Evolutionary conservation across 2,113 vertebrate genomes (phyloP), one percentile per base, ranked within the genome.

Genomic region (Cairina moschata): DNA sequence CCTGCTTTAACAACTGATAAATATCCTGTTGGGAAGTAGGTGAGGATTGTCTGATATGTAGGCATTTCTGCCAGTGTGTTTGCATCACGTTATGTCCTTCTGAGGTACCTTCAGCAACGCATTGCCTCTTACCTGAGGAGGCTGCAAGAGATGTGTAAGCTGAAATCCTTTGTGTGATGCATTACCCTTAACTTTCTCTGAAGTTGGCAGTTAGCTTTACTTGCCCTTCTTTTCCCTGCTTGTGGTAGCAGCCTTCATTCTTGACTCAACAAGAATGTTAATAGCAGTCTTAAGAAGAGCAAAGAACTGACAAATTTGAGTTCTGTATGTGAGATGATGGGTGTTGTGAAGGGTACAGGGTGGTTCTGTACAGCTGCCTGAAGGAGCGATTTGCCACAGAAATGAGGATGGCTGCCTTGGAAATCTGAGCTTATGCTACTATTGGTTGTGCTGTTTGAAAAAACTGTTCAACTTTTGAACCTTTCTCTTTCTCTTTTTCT

Each of bases 401-500:
- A 59, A 58, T 59, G 67, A 28, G 48, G 83, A 25, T 73, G 74
- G 73, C 71, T 83, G 65, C 74, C 85, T 78, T 69, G 91, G 31
- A 85, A 56, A 31, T 63, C 73, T 63, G 32, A 36, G 83, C 72
- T 95, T 91, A 14, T 78, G 80, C 75, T 94, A 38, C 87, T 77
- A 20, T 83, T 93, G 48, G 22, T 92, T 95, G 91, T 96, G 83
- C 85, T 96, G 46, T 84, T 95, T 92, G 91, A 80, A 87, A 87
- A 96, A 95, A 71, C 44, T 81, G 3, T 95, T 96, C 91, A 91
- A 90, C 88, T 95, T 97, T 90, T 97, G 92, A 96, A 82, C 58
- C 52, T 91, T 60, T 97, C 75, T 97, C 91, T 96, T 98, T 97
- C 91, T 95, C 50, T 97, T 93, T 94, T 95, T 93, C 79, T 96